phyloP scores from a whole-genome alignment of 1,140 invertebrate genomes.

The Conopomorpha cramerella region DNA sequence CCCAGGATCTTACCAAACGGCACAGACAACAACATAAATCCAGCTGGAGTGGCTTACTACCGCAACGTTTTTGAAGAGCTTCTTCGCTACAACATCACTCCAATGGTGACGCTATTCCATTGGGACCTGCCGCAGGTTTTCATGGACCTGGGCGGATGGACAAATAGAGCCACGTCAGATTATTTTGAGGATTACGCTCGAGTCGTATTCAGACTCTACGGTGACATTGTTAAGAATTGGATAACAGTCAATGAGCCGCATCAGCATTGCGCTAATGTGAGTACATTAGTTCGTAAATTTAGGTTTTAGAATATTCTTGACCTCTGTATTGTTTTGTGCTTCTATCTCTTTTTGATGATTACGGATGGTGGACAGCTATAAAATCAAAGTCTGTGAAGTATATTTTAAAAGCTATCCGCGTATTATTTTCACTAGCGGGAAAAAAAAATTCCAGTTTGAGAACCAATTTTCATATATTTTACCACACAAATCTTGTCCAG shows the following conservation, averaged over 20 bases:
- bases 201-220: slow-evolving; percentile 63
- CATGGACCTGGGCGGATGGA: slow-evolving; percentile 67
- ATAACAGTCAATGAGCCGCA: slow-evolving; percentile 61
- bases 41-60: slow-evolving; percentile 66
- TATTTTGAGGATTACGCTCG: slow-evolving; percentile 68
- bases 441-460: too few relatives aligned
- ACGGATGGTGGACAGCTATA: too few relatives aligned
- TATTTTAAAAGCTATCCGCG: too few relatives aligned
- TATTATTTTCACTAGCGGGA: too few relatives aligned
- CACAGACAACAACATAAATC: slow-evolving; percentile 56
- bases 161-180: slow-evolving; percentile 61
- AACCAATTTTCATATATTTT: too few relatives aligned
- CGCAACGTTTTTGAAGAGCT: slow-evolving; percentile 66
- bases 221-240: slow-evolving; percentile 64
- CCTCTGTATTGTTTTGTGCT: too few relatives aligned
- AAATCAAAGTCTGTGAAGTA: too few relatives aligned
- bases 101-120: slow-evolving; percentile 64
- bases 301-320: slow-evolving; percentile 47
- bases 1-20: slow-evolving; percentile 62
- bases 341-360: too few relatives aligned
- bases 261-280: slow-evolving; percentile 37
- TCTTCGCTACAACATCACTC: slow-evolving; percentile 54
- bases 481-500: too few relatives aligned
- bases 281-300: slow-evolving; percentile 9
- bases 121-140: slow-evolving; percentile 64